Base-by-base conservation (phyloP, 2,113 vertebrate genomes). In the Polypterus senegalus region DNA sequence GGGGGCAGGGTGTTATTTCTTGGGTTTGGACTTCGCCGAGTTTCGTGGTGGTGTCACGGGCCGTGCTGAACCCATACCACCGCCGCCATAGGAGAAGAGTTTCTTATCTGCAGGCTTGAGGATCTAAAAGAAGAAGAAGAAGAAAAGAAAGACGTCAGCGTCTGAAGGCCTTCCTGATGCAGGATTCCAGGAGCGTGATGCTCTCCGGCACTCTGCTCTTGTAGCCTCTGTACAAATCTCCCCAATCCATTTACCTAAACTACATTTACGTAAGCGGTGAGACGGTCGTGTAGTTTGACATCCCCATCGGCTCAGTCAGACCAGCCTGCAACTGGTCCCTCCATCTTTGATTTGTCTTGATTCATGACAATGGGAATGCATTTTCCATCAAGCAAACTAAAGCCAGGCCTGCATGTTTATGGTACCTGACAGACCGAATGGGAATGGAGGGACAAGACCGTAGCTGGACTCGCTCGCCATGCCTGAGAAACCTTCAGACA, bases 41-140 rank as follows among this genome's bases (percentile, higher is more conserved):
- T 96, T 96, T 69, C 93, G 87, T 1, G 94, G 94, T 0, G 94
- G 94, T 49, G 93, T 97, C 63, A 97, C 87, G 0, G 94, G 94
- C 61, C 94, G 84, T n/a, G 91, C 92, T 5, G 83, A 82, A 0
- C 89, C 88, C 44, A 93, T 88, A 61, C 89, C 92, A 46, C 90
- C 83, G 66, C 88, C 89, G 46, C 91, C 90, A 0, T 96, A 97
- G 67, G 90, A 89, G 75, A 92, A 92, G 75, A 95, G 88, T 81
- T 96, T 97, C 85, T 97, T 97, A 81, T 97, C 94, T 0, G 94
- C 94, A 11, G 94, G 93, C 74, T 97, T 97, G 74, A 97, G 83
- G 67, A 97, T 97, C 94, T 97, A 66, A 54, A 6, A 10, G 5
- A 70, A 2, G 55, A 6, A 60, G n/a, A n/a, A n/a, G 6, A 58